Conservation (phyloP, 2,113 vertebrate species). For the Conger conger region DNA sequence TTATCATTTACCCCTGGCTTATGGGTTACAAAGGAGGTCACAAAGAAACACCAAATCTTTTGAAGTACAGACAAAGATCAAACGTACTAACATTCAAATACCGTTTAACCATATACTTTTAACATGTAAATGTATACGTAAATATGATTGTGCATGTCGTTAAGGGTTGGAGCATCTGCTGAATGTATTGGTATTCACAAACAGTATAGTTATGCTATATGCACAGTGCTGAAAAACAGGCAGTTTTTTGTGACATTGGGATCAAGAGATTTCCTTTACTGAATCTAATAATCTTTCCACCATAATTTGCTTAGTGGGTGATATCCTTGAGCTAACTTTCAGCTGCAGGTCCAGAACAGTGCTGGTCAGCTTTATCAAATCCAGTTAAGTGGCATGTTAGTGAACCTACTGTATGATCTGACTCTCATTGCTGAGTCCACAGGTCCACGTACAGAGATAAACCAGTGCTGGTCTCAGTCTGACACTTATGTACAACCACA, state of each 20-base stretch:
- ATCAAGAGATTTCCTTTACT: constrained; percentile 1
- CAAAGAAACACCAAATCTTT: too few relatives aligned
- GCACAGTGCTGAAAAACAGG: not conserved
- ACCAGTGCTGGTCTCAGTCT: not conserved
- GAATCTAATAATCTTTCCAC: not conserved
- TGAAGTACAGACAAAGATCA: not conserved
- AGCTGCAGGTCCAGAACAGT: not conserved
- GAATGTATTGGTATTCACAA: too few relatives aligned
- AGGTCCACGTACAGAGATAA: not conserved
- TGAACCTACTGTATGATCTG: constrained; percentile 1
- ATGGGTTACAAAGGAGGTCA: too few relatives aligned
- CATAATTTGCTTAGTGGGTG: not conserved
- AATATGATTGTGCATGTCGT: too few relatives aligned
- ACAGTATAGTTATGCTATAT: not conserved
- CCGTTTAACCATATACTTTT: not conserved
- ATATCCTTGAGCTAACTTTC: not conserved
- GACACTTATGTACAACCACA: not conserved
- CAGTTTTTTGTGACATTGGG: not conserved
- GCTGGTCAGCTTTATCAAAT: not conserved
- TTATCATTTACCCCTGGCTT: not conserved
- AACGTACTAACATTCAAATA: not conserved
- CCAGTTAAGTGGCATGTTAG: not conserved
- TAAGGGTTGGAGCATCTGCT: too few relatives aligned
- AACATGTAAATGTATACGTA: too few relatives aligned
- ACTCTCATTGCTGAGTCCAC: not conserved